Evolutionary conservation across 2,113 vertebrate species (phyloP).

Genomic region (Callospermophilus lateralis): DNA sequence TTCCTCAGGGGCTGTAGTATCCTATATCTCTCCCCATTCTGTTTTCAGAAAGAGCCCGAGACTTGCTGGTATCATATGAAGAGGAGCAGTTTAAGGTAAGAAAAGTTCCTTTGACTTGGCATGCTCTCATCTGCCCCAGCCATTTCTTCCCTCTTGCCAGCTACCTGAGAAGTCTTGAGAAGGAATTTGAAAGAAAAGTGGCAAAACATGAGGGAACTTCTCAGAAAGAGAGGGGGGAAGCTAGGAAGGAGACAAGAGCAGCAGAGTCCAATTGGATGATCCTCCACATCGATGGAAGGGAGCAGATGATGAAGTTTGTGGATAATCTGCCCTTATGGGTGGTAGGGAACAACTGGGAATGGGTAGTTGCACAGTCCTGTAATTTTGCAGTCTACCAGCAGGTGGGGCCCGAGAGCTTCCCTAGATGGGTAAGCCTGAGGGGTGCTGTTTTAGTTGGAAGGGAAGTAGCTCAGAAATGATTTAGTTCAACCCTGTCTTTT

Average conservation of each 20-base stretch:
- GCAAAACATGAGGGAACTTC: constrained; percentile 64
- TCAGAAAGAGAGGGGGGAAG: neutral
- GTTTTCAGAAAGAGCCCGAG: constrained; percentile 90
- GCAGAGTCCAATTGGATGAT: neutral
- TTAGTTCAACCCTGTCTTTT: constrained; percentile 49
- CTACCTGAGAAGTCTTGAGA: constrained; percentile 64
- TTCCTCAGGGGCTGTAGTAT: constrained; percentile 41
- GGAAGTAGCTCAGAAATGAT: constrained; percentile 44
- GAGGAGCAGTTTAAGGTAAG: constrained; percentile 93
- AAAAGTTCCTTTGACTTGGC: neutral
- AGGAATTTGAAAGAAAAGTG: constrained; percentile 71
- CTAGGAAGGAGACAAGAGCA: constrained; percentile 58
- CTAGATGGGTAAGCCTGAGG: constrained; percentile 47
- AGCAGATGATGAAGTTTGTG: constrained; percentile 49
- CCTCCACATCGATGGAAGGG: neutral
- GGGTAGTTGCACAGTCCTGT: neutral
- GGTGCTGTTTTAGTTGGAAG: neutral
- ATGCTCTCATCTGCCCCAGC: neutral
- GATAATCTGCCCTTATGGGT: constrained; percentile 15
- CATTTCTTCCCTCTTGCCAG: constrained; percentile 74
- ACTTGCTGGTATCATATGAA: constrained; percentile 92
- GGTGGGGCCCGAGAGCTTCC: neutral
- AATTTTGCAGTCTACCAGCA: constrained; percentile 33
- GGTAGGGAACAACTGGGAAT: neutral
- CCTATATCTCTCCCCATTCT: constrained; percentile 55